phyloP scores from a whole-genome alignment of 2,797 vertebrate genomes.

The Sebastes melanostomus region DNA sequence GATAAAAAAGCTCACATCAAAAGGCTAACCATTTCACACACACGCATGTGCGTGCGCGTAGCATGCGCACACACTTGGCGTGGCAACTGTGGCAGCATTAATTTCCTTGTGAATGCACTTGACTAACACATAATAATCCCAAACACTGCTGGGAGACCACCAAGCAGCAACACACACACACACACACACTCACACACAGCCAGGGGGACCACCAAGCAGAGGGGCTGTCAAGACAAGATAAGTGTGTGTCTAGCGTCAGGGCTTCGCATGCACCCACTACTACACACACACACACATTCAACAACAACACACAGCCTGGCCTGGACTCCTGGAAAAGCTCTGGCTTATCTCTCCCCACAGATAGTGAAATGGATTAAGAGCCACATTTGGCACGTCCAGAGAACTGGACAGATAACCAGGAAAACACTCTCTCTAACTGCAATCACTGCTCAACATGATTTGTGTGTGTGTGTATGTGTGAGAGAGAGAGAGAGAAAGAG shows the following conservation, averaged over 20 bases:
- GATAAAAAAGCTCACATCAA: slow-evolving; percentile 74
- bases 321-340: slow-evolving; percentile 76
- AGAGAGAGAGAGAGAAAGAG: neutral
- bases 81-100: slow-evolving; percentile 76
- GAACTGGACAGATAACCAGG: slow-evolving; percentile 81
- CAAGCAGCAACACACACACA: slow-evolving; percentile 58
- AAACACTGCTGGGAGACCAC: slow-evolving; percentile 74
- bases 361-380: slow-evolving; percentile 85
- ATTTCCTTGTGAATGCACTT: slow-evolving; percentile 83
- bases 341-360: slow-evolving; percentile 84
- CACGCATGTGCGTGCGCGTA: slow-evolving; percentile 27
- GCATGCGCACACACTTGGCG: slow-evolving; percentile 49
- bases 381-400: slow-evolving; percentile 79
- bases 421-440: slow-evolving; percentile 78
- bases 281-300: slow-evolving; percentile 20
- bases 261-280: slow-evolving; percentile 45
- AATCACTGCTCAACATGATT: slow-evolving; percentile 74
- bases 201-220: slow-evolving; percentile 78
- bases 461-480: slow-evolving; percentile 34
- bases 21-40: slow-evolving; percentile 68
- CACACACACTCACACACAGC: slow-evolving; percentile 56
- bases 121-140: slow-evolving; percentile 81
- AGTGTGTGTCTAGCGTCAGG: slow-evolving; percentile 73
- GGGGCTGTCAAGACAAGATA: slow-evolving; percentile 82
- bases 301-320: slow-evolving; percentile 66